These are phyloP conservation scores for Macroglossus sobrinus DNA, from an alignment of 2,113 vertebrate genomes.

Conservation along the genomic window DNA sequence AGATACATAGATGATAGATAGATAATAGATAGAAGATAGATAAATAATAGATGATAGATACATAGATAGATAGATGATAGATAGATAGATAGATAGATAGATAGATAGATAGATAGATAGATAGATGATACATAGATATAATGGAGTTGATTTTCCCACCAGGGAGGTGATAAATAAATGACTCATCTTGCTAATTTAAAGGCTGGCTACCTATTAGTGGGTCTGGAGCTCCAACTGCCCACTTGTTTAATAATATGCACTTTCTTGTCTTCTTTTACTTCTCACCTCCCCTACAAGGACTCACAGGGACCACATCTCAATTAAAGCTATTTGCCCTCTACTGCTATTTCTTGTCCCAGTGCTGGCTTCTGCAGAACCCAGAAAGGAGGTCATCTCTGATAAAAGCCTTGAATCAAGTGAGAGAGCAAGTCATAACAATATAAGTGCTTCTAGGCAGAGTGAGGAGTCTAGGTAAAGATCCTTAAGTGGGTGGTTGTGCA, in stretches of 20 bases:
- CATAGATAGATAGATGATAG: not conserved
- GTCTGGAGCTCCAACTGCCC: not conserved
- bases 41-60: not conserved
- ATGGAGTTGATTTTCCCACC: not conserved
- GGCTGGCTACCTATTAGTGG: not conserved
- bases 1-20: not conserved
- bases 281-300: not conserved
- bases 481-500: not conserved
- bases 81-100: not conserved
- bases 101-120: not conserved
- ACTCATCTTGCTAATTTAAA: not conserved
- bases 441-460: not conserved
- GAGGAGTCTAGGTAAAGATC: not conserved
- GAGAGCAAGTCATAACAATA: too few species aligned
- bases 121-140: not conserved
- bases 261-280: not conserved
- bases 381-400: not conserved
- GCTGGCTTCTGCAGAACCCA: not conserved
- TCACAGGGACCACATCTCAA: not conserved
- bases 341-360: not conserved
- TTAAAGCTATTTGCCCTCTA: not conserved
- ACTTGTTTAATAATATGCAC: too few species aligned
- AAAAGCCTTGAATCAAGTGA: not conserved
- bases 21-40: not conserved
- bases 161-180: not conserved